Evolutionary conservation across 2,888 invertebrate species (phyloP), one percentile per base, ranked within the genome.

Genomic region (Nasonia oneida): DNA sequence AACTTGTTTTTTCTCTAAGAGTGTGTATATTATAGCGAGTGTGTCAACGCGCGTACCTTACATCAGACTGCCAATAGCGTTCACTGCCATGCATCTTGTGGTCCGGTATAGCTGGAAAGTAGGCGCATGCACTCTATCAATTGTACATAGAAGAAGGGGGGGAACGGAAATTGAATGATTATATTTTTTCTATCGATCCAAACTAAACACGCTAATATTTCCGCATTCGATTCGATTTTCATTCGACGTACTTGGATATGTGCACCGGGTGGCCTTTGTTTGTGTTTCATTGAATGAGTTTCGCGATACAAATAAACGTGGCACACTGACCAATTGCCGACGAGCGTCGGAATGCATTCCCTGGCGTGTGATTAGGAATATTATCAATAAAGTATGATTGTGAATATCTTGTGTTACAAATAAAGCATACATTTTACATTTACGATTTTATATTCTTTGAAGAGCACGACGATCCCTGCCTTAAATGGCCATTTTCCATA

Each of bases 381-480:
- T 94, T 94, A 94, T 94, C 94, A 95, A 95, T 94, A 95, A 95
- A 95, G 95, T 94, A 94, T 95, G 94, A 95, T 95, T 95, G 95
- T 95, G 95, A 95, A 95, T 95, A 95, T 95, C 95, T 95, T 95
- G 95, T 95, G 95, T 93, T 93, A 94, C 94, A 37, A 29, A 29
- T 29, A 29, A 29, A 29, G 91, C 92, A 92, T 92, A 93, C 92
- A 92, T 93, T 93, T 93, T 93, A 92, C 93, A 93, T 92, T 82
- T 82, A 82, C 29, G 29, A 29, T 29, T 29, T 29, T 29, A 29
- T 29, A 29, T 29, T 29, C 29, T 29, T 29, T 29, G 29, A 29
- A 29, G 1, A 29, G 29, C 29, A 29, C 29, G 29, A 29, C 29
- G 29, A 29, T 29, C 29, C 29, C 29, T 29, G 1, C 29, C 29